Conservation (phyloP, 2,113 vertebrate genomes). For the Xerus inauris region DNA sequence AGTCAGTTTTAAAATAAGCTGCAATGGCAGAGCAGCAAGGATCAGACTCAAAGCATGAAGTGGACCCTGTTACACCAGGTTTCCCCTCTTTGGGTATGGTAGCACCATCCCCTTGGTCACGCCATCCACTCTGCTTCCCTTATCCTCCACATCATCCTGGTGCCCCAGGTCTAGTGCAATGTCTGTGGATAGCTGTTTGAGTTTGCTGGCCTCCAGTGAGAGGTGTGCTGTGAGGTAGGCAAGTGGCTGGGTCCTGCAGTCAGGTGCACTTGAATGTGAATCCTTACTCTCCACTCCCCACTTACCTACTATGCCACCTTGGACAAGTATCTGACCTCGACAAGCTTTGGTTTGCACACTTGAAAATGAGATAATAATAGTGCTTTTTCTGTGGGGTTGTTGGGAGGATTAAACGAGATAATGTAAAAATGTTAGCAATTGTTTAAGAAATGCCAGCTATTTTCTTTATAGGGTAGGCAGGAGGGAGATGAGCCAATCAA, state of each 20-base stretch:
- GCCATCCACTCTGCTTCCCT: background rate
- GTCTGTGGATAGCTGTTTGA: background rate
- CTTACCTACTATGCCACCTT: background rate
- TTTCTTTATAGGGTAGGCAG: background rate
- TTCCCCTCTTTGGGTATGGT: background rate
- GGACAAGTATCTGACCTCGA: background rate
- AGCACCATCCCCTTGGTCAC: background rate
- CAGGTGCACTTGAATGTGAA: background rate
- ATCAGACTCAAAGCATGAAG: too few species aligned
- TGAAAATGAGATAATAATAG: background rate
- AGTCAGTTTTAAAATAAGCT: too few species aligned
- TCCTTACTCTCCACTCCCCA: background rate
- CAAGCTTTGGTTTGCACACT: background rate
- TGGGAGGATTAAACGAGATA: background rate
- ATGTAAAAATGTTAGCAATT: background rate
- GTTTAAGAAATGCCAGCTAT: background rate
- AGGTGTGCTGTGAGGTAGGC: background rate
- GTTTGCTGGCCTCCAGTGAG: background rate
- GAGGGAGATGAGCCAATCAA: background rate
- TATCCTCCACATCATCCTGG: background rate
- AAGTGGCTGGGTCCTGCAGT: background rate
- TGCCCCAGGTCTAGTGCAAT: background rate
- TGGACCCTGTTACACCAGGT: background rate
- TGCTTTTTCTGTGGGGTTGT: background rate
- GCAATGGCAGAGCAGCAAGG: too few species aligned